Conservation (phyloP, 2,113 vertebrate genomes). For the Apaloderma vittatum region DNA sequence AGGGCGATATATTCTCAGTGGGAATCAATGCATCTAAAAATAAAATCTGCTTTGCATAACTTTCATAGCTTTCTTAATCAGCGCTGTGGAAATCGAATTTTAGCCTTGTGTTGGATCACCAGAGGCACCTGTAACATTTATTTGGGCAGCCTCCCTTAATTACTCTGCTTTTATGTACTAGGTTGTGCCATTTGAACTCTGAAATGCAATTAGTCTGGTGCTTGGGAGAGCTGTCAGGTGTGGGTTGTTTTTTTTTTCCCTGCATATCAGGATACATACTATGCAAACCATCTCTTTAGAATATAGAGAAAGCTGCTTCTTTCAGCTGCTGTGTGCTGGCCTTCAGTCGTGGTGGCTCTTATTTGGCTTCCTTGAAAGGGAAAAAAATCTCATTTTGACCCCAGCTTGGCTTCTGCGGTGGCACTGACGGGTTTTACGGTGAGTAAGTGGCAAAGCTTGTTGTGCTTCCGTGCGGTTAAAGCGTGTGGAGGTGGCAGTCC, state of each 20-base stretch:
- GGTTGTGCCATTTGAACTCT: not conserved
- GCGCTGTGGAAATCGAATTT: not conserved
- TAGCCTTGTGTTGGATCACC: not conserved
- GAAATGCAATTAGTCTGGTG: not conserved
- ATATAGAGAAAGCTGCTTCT: not conserved
- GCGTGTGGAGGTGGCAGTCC: not conserved
- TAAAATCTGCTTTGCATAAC: slow-evolving; percentile 39
- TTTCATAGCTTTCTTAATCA: slow-evolving; percentile 31
- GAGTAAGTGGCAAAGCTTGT: not conserved
- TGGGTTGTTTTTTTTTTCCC: not conserved
- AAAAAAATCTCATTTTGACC: not conserved
- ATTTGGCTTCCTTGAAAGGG: not conserved
- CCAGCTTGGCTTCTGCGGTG: not conserved
- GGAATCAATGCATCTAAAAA: slow-evolving; percentile 40
- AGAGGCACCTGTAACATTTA: not conserved
- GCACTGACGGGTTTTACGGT: not conserved
- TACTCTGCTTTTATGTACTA: not conserved
- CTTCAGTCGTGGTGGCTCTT: not conserved
- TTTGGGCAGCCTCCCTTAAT: not conserved
- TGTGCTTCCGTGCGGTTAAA: not conserved
- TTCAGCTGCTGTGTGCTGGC: not conserved
- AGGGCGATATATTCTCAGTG: not conserved
- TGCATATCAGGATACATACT: not conserved
- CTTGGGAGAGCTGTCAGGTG: not conserved
- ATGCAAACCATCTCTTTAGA: not conserved